Percentiles rank a stretch among this genome's conserved stretches.
Conservation (phyloP, 1,140 invertebrate species). For the Zaprionus africanus region DNA sequence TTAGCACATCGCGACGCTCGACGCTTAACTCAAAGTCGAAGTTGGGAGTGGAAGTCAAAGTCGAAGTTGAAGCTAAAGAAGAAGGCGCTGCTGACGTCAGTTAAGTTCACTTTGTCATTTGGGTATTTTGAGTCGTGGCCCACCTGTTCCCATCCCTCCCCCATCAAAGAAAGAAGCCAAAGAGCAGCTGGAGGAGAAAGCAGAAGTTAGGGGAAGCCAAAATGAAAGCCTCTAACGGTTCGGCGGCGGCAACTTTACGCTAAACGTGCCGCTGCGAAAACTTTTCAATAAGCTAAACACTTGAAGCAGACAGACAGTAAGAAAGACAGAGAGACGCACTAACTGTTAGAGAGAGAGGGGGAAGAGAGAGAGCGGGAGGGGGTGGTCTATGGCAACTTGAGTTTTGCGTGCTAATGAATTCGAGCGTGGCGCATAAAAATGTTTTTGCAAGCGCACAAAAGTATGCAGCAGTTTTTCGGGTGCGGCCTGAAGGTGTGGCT, state of each 20-base stretch:
- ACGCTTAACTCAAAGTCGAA: slow-evolving; percentile 1
- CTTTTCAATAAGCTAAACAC: slow-evolving; percentile 81
- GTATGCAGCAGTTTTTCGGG: slow-evolving; percentile 50
- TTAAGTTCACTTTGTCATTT: slow-evolving; percentile 68
- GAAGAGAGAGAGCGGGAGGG: background rate
- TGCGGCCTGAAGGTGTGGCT: background rate
- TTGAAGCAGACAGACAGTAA: slow-evolving; percentile 48
- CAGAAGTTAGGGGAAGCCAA: background rate
- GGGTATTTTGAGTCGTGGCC: slow-evolving; percentile 23
- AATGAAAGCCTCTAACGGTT: slow-evolving; percentile 22
- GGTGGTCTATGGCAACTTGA: slow-evolving; percentile 22
- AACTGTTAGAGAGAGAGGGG: slow-evolving; percentile 15
- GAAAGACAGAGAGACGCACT: slow-evolving; percentile 20
- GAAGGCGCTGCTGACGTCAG: slow-evolving; percentile 37
- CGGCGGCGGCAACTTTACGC: slow-evolving; percentile 48
- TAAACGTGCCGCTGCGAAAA: slow-evolving; percentile 63
- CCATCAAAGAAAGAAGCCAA: background rate
- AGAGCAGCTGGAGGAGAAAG: no score
- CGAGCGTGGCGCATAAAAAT: slow-evolving; percentile 72
- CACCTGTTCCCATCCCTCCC: slow-evolving; percentile 5
- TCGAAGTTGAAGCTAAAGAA: slow-evolving; percentile 28
- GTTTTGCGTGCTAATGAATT: slow-evolving; percentile 72
- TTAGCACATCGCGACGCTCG: slow-evolving; percentile 58
- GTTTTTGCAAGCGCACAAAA: slow-evolving; percentile 57
- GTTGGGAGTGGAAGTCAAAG: background rate